Conservation (phyloP, 2,113 vertebrate species). For the Macquaria ambigua region DNA sequence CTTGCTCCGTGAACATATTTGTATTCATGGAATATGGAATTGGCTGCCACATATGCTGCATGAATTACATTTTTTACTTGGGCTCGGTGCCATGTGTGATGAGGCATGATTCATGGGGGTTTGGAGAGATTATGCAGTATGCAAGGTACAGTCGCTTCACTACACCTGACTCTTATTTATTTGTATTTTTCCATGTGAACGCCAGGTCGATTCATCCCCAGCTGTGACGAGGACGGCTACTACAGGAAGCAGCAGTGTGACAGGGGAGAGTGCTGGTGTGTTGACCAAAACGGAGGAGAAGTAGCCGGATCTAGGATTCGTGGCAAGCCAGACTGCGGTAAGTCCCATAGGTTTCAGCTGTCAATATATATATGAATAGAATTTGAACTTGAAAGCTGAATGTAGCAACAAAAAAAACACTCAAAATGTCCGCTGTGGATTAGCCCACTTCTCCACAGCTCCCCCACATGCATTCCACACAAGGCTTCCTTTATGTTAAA, state of each 20-base stretch:
- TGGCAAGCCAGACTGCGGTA: constrained; percentile 94
- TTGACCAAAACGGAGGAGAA: constrained; percentile 92
- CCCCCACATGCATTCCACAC: constrained; percentile 60
- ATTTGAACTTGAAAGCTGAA: constrained; percentile 32
- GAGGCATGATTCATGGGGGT: not conserved
- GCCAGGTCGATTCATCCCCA: constrained; percentile 93
- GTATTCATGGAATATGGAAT: constrained; percentile 69
- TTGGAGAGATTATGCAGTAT: constrained; percentile 6
- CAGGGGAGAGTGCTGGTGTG: constrained; percentile 95
- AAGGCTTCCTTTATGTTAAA: constrained; percentile 78
- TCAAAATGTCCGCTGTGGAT: constrained; percentile 8
- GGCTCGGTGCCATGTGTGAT: constrained; percentile 24
- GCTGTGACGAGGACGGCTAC: constrained; percentile 96
- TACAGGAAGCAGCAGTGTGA: constrained; percentile 96
- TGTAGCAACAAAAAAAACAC: not conserved
- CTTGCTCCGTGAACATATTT: constrained; percentile 58
- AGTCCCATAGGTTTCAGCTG: constrained; percentile 55
- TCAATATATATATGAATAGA: constrained; percentile 7
- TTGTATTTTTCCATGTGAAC: constrained; percentile 27
- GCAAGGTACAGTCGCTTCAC: constrained; percentile 27
- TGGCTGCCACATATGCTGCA: constrained; percentile 53
- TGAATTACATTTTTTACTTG: constrained; percentile 45
- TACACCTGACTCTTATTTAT: constrained; percentile 22
- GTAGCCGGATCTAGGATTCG: constrained; percentile 89
- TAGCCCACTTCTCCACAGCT: constrained; percentile 15